Base-by-base conservation (phyloP, 2,113 vertebrate species). In the Acanthochromis polyacanthus region DNA sequence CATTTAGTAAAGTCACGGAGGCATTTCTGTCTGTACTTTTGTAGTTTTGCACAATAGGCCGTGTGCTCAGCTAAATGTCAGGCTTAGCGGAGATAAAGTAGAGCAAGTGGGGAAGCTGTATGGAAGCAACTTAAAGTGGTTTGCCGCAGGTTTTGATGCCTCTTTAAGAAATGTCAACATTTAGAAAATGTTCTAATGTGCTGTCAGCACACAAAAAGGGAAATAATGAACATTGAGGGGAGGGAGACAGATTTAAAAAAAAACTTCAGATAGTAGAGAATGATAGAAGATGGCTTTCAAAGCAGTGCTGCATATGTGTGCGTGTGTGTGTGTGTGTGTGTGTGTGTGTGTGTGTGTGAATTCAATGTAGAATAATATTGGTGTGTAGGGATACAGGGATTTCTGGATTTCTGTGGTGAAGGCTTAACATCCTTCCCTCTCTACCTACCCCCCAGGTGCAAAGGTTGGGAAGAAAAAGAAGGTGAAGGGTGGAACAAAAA, bases 391-490 rank as follows among this genome's bases (percentile, higher is more conserved):
- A 59, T 7, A 25, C 38, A 71, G 16, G 36, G 28, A 64, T 75
- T 48, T 76, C 7, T 69, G 7, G 14, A 56, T 66, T 69, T 36
- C 15, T 75, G 17, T 12, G 17, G 46, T 62, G 40, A 43, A 23
- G 30, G 46, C 58, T 65, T 61, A 82, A 73, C 60, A 51, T 55
- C 36, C 28, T 55, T 71, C 7, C 30, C 22, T 77, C n/a, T 63
- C 61, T 78, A 11, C 19, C 74, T 45, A 10, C 64, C 74, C 30
- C 70, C 90, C 92, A 99, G 98, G 96, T 94, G 96, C 97, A 52
- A 99, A 99, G 95, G 95, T 95, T 87, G 97, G 96, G 16, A 99
- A 98, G 93, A 99, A 98, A 94, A 99, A 99, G 95, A 99, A 98
- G 93, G 95, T 81, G 71, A 99, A 98, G 93, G 95, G 96, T 86